phyloP scores from a whole-genome alignment of 37 sponge, comb jelly and placozoan genomes.

The Ephydatia muelleri region DNA sequence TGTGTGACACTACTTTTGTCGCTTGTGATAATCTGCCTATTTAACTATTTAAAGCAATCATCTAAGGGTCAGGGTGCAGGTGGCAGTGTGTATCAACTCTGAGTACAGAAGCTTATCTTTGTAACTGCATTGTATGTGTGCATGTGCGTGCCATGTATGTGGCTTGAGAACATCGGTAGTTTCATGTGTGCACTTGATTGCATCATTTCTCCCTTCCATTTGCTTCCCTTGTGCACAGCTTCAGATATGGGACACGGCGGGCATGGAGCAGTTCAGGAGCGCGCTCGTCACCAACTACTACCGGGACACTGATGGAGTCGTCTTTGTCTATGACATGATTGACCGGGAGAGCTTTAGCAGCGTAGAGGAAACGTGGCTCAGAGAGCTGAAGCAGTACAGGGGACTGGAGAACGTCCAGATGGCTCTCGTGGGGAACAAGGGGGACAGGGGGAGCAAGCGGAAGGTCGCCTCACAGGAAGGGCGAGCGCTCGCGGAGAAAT shows the following conservation, averaged over 20 bases:
- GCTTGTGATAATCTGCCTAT: background rate
- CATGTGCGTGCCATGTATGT: background rate
- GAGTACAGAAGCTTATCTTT: background rate
- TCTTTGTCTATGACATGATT: conserved; percentile 75
- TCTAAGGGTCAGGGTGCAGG: background rate
- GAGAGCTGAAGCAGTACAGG: conserved; percentile 52
- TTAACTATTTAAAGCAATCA: background rate
- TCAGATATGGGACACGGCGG: conserved; percentile 87
- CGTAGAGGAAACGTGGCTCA: conserved; percentile 51
- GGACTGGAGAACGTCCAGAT: conserved; percentile 41
- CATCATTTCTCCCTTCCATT: background rate
- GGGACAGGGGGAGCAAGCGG: conserved; percentile 29
- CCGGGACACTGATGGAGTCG: conserved; percentile 69
- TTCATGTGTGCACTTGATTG: background rate
- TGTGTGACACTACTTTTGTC: background rate
- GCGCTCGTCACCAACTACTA: conserved; percentile 75
- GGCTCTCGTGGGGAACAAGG: conserved; percentile 73
- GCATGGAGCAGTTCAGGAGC: conserved; percentile 79
- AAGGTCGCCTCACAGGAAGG: conserved; percentile 39
- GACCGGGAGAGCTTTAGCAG: conserved; percentile 42
- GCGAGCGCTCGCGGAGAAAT: conserved; percentile 22
- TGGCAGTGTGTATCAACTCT: background rate
- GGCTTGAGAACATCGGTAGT: too few relatives aligned
- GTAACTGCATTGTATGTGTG: background rate
- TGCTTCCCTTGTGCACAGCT: conserved; percentile 26